These are phyloP conservation scores for Pedicia rivosa DNA, from an alignment of 2,888 invertebrate genomes.

Conservation along the genomic window DNA sequence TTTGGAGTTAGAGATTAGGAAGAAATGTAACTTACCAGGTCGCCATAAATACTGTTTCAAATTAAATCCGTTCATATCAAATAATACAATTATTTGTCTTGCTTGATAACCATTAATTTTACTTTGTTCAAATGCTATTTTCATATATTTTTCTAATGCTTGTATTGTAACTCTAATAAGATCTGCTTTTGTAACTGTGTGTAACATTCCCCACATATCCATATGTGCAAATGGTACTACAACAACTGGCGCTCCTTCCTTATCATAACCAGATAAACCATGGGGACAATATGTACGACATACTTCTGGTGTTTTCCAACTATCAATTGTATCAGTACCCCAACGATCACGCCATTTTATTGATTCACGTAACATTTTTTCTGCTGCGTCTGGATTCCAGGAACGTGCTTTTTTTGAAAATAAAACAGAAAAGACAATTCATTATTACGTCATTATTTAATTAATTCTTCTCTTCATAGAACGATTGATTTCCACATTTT, in stretches of 20 bases:
- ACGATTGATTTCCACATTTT: too few relatives aligned
- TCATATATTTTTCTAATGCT: slow-evolving; percentile 47
- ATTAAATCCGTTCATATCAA: slow-evolving; percentile 65
- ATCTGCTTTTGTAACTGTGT: slow-evolving; percentile 53
- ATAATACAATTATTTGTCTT: slow-evolving; percentile 49
- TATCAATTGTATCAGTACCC: slow-evolving; percentile 51
- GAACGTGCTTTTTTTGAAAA: too few relatives aligned
- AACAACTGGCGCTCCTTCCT: slow-evolving; percentile 68
- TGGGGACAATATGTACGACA: slow-evolving; percentile 58
- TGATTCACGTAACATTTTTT: slow-evolving; percentile 77
- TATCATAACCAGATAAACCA: slow-evolving; percentile 66
- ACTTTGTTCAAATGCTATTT: slow-evolving; percentile 41
- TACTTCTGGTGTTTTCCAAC: slow-evolving; percentile 56
- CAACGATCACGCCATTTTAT: slow-evolving; percentile 57
- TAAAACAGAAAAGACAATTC: slow-evolving; percentile 28
- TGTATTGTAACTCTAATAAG: slow-evolving; percentile 53
- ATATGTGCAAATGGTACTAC: slow-evolving; percentile 65
- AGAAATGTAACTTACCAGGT: slow-evolving; percentile 59
- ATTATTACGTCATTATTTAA: neutral
- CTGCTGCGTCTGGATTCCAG: slow-evolving; percentile 75
- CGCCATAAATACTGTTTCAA: slow-evolving; percentile 72
- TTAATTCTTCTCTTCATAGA: too few relatives aligned
- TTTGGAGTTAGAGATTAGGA: too few relatives aligned
- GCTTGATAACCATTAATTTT: slow-evolving; percentile 43
- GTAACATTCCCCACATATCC: slow-evolving; percentile 67